A percentile compares a stretch with the other conserved stretches of the same genome.
phyloP scores from a whole-genome alignment of 2,888 invertebrate genomes.

The Hemistola chrysoprasaria region DNA sequence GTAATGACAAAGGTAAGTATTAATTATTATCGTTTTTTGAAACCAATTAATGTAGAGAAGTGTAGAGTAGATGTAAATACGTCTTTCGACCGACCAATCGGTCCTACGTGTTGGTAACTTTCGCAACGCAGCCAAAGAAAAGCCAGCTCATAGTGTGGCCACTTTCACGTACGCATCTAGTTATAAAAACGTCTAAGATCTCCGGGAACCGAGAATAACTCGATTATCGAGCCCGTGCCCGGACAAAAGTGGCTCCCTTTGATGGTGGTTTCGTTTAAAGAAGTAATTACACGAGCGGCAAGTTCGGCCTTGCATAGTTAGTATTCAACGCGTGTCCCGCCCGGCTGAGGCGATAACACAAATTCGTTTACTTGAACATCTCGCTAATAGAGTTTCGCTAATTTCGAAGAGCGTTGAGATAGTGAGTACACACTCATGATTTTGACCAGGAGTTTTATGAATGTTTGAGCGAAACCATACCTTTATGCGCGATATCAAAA shows the following conservation, averaged over 20 bases:
- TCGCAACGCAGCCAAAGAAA: constrained; percentile 17
- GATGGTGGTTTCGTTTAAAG: constrained; percentile 73
- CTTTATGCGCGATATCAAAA: constrained; percentile 10
- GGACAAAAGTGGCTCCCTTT: constrained; percentile 62
- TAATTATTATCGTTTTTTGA: too few species aligned
- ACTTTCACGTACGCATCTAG: constrained; percentile 29
- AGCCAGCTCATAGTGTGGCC: constrained; percentile 12
- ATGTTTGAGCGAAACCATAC: too few species aligned
- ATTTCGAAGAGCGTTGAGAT: constrained; percentile 79
- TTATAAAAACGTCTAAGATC: constrained; percentile 34
- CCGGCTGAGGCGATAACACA: constrained; percentile 77
- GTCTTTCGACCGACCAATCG: neutral
- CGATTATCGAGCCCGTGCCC: constrained; percentile 62
- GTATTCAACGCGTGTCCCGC: constrained; percentile 69
- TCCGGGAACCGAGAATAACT: constrained; percentile 50
- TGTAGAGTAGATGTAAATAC: too few species aligned
- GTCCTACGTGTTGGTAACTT: constrained; percentile 29
- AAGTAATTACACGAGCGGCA: constrained; percentile 76
- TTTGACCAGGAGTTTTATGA: constrained; percentile 15
- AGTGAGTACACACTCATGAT: constrained; percentile 13
- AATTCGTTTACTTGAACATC: constrained; percentile 80
- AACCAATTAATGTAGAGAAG: too few species aligned
- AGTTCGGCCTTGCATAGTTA: constrained; percentile 66
- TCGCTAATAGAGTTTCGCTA: constrained; percentile 82
- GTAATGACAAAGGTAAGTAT: too few species aligned